These are phyloP conservation scores for Palythoa heliodiscus DNA, from an alignment of 92 coral and sea anemone genomes.

Conservation along the genomic window DNA sequence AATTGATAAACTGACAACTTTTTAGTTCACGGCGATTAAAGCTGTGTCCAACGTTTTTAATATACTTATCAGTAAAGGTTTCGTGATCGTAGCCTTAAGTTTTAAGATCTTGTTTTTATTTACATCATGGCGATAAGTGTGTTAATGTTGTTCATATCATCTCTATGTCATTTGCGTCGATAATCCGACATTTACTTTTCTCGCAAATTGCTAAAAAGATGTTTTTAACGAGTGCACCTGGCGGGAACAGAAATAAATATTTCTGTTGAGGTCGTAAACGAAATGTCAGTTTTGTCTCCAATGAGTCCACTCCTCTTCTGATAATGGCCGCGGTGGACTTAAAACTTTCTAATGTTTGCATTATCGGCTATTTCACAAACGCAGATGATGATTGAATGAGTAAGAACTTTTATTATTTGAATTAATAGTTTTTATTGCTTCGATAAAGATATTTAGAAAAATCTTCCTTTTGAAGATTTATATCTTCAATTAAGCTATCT, in stretches of 20 bases:
- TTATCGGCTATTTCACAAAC: constrained; percentile 13
- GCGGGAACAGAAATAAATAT: constrained; percentile 13
- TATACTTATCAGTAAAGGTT: background rate
- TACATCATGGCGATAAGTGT: background rate
- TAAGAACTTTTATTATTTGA: background rate
- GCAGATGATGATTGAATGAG: constrained; percentile 26
- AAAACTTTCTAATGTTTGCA: constrained; percentile 19
- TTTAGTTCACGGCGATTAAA: background rate
- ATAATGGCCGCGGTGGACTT: constrained; percentile 29
- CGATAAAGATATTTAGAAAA: too few species aligned
- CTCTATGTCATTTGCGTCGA: constrained; percentile 12
- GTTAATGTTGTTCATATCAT: background rate
- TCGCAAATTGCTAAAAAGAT: constrained; percentile 18
- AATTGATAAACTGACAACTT: background rate
- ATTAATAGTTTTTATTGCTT: background rate
- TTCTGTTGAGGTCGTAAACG: constrained; percentile 19
- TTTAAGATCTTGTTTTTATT: background rate
- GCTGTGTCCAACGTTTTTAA: background rate
- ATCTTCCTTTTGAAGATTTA: background rate
- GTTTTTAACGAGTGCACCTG: constrained; percentile 32
- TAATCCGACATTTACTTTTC: constrained; percentile 32
- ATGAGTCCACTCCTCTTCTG: constrained; percentile 13
- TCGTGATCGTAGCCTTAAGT: background rate
- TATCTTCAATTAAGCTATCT: background rate
- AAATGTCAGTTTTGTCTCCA: constrained; percentile 35